Evolutionary conservation across 2,797 vertebrate species (phyloP), one percentile per base, ranked within the genome.

Genomic region (Coranthus polyacanthus): DNA sequence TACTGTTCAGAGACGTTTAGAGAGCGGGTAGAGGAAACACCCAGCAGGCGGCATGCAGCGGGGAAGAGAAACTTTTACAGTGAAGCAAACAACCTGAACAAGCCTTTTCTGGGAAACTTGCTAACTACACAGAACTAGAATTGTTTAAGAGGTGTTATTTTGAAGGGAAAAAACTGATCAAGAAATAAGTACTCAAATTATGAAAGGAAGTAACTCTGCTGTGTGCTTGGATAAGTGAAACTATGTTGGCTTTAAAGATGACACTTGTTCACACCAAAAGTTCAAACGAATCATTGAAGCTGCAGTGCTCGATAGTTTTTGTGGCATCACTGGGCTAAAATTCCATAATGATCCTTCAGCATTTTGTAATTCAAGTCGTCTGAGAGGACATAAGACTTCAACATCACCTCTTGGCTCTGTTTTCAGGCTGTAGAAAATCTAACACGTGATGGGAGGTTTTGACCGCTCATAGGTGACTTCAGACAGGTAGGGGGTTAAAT

Each of bases 1-100:
- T 12, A 11, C 54, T 44, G 26, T 69, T 70, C 58, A 37, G 44
- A 75, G 72, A 64, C 53, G 29, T 68, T 73, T 36, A 34, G 57
- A 57, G 37, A 43, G 55, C 24, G 8, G 32, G 43, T 55, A 56
- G 55, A 45, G 42, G 43, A 47, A 22, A 41, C 32, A 81, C 67
- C 39, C 64, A 67, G 72, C 67, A 64, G 78, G 78, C 49, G 3
- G 54, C 36, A 5, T 21, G 8, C 56, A 24, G 51, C 43, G 8
- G 20, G 16, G 51, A 44, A 16, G 36, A 71, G 43, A 55, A 42
- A 58, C 51, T 51, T 67, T 43, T 45, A 66, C 17, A 69, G 61
- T 16, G 29, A 17, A 62, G 16, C 12, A 36, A 84, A 68, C 22
- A 67, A 56, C 57, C 41, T 62, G 38, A 3, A 18, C 12, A 2